phyloP scores from a whole-genome alignment of 2,113 vertebrate genomes.

The Otolemur garnettii region DNA sequence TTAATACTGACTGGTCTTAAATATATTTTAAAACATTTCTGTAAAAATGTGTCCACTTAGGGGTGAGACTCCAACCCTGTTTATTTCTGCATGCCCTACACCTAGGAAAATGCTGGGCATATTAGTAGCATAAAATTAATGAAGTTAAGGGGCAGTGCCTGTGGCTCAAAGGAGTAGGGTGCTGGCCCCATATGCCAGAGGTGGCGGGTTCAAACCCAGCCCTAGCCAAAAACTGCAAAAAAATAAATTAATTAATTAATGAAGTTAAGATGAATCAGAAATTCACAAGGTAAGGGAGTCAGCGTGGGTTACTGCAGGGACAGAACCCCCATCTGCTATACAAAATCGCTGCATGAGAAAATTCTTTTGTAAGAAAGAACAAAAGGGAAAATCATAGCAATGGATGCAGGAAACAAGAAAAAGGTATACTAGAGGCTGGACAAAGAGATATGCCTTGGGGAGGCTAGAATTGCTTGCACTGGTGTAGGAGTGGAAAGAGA shows the following conservation, averaged over 20 bases:
- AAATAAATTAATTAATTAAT: not conserved
- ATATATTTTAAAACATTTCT: not conserved
- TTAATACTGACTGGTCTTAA: not conserved
- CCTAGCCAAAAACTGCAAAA: too few relatives aligned
- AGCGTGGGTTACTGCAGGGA: not conserved
- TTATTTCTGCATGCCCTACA: not conserved
- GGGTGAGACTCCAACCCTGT: not conserved
- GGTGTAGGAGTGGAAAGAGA: not conserved
- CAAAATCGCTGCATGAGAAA: constrained; percentile 22
- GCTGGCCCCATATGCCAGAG: too few relatives aligned
- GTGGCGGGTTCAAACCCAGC: too few relatives aligned
- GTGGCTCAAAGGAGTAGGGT: too few relatives aligned
- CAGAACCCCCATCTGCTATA: not conserved
- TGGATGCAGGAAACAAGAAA: not conserved
- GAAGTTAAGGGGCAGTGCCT: too few relatives aligned
- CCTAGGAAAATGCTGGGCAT: not conserved
- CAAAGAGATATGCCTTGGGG: not conserved
- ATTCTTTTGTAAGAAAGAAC: not conserved
- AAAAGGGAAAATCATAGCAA: not conserved
- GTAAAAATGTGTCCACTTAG: not conserved
- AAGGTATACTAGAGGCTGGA: not conserved
- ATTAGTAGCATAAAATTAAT: not conserved
- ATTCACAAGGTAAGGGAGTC: not conserved
- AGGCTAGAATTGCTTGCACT: not conserved
- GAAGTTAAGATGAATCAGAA: constrained; percentile 25